A percentile compares a stretch with the other conserved stretches of the same genome.
Conservation (phyloP, 2,113 vertebrate species). For the Amazona vittata region DNA sequence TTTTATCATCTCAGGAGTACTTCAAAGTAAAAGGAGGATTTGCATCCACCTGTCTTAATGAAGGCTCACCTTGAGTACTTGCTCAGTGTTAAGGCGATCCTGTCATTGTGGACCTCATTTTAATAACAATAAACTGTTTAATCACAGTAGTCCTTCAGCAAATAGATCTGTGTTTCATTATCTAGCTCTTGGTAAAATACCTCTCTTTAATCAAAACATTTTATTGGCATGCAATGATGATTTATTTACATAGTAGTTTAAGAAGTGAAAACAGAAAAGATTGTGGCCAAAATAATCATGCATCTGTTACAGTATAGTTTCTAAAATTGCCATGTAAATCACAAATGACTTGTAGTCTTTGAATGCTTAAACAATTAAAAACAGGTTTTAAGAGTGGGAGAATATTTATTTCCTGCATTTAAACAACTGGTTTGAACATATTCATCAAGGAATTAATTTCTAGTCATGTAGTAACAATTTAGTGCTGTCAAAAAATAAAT, state of each 20-base stretch:
- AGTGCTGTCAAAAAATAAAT: background rate
- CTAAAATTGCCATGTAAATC: conserved; percentile 4
- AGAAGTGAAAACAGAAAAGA: conserved; percentile 17
- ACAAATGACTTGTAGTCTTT: background rate
- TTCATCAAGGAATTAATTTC: background rate
- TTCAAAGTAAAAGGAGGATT: background rate
- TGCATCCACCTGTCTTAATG: background rate
- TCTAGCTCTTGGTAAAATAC: background rate
- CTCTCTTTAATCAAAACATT: conserved; percentile 38
- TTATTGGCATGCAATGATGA: conserved; percentile 1
- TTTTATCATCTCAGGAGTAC: background rate
- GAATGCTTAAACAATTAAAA: background rate
- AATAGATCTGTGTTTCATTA: conserved; percentile 16
- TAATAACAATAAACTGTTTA: conserved; percentile 6
- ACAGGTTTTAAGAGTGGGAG: background rate
- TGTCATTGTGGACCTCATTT: background rate
- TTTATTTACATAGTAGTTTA: conserved; percentile 30
- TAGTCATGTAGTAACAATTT: background rate
- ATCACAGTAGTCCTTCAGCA: background rate
- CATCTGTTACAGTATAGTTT: background rate
- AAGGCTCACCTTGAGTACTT: conserved; percentile 7
- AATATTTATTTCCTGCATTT: background rate
- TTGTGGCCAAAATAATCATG: conserved; percentile 19
- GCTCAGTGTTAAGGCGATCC: background rate
- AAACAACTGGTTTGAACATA: background rate